Evolutionary conservation across 2,113 vertebrate species (phyloP), one percentile per base, ranked within the genome.

Genomic region (Tyto alba): DNA sequence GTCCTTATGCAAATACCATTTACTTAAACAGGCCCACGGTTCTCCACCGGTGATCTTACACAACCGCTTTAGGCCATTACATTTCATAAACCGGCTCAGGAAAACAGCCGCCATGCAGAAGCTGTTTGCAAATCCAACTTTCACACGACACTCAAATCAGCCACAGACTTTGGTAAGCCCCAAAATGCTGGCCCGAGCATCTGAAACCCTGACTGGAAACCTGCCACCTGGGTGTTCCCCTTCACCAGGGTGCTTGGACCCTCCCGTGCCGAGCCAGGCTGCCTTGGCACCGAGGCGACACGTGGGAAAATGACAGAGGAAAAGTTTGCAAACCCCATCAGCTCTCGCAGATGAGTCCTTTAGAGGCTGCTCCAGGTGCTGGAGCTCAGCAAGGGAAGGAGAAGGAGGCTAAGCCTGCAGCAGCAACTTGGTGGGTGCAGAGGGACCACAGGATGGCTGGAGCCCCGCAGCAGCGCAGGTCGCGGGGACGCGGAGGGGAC

Each of bases 1-100:
- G 1, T 68, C 74, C 87, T 94, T 48, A 89, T 78, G 92, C 82
- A 93, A 96, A 96, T 50, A 17, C 27, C 67, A 80, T 74, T 91
- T 75, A 60, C 74, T 85, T 41, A 25, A 63, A 21, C 43, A 74
- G 66, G 22, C 48, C n/a, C 8, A 7, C 1, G 5, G 45, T 15
- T 67, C 83, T 56, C 64, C 40, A 6, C 30, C 1, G 2, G 11
- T 8, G 53, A 69, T 67, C 78, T 69, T 36, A 34, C 45, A n/a
- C 78, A 95, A 85, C 55, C 0, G 0, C 55, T 53, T 21, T 3
- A 56, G 32, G 69, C 41, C 68, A 6, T 6, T 17, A 7, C 41
- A 7, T 73, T 40, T 69, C 73, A 80, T 6, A 76, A 87, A 40
- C 22, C 5, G 1, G 1, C 57, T 47, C 8, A 6, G 79, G 60